These are phyloP conservation scores for Mastigias papua DNA, from an alignment of 30 jellyfish, hydroid and myxozoan species.

Conservation along the genomic window DNA sequence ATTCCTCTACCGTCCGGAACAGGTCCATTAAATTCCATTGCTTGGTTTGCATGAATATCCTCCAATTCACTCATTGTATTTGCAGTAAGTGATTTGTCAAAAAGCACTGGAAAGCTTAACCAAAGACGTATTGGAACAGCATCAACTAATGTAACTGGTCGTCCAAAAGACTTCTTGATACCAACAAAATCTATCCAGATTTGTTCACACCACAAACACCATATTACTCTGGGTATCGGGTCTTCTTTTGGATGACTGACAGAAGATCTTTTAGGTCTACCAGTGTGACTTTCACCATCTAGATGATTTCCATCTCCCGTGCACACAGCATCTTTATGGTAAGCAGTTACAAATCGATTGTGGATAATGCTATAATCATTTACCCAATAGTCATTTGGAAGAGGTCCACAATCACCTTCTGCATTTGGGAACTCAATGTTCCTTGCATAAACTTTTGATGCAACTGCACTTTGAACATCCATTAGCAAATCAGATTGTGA, in stretches of 20 bases:
- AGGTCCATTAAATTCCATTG: background rate
- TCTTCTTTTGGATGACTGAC: background rate
- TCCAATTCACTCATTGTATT: background rate
- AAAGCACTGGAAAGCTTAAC: constrained; percentile 77
- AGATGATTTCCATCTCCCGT: background rate
- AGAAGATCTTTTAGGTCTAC: constrained; percentile 6
- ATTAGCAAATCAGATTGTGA: constrained; percentile 89
- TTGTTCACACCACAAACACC: constrained; percentile 97
- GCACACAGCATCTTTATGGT: background rate
- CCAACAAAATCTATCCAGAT: constrained; percentile 95
- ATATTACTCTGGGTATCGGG: constrained; percentile 76
- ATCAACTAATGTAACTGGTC: constrained; percentile 95
- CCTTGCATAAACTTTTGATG: constrained; percentile 84
- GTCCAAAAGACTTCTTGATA: constrained; percentile 67
- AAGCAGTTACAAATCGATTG: constrained; percentile 43
- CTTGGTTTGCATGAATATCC: background rate
- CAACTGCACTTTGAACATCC: constrained; percentile 82
- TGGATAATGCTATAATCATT: constrained; percentile 89
- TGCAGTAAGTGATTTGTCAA: constrained; percentile 5
- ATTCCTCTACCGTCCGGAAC: background rate
- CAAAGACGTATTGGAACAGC: constrained; percentile 96
- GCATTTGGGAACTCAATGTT: constrained; percentile 74
- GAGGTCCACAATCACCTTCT: constrained; percentile 63
- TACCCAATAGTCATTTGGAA: constrained; percentile 90
- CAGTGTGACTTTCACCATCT: constrained; percentile 2